Evolutionary conservation across 2,797 vertebrate genomes (phyloP), one percentile per base, ranked within the genome.

Genomic region (Esox masquinongy): DNA sequence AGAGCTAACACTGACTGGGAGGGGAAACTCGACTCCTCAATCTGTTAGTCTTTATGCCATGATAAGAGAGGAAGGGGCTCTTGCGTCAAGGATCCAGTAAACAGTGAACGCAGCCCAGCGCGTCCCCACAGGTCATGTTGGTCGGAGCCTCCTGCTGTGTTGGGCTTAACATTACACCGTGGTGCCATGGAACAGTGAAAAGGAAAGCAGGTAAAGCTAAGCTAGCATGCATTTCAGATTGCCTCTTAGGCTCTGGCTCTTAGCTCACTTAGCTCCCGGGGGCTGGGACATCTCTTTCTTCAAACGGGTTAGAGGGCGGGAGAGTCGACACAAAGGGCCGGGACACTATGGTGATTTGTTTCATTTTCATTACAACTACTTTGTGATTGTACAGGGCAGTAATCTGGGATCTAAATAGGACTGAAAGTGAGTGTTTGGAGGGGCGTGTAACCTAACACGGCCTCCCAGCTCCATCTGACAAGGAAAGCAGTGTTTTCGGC

Each of bases 21-120:
- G 93, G 92, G 92, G 95, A 96, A 98, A 98, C 92, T 93, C 91
- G 94, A 98, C 92, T 94, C 95, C 90, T 90, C 92, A 95, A 95
- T 95, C 95, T 96, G 93, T 95, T 95, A 89, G 93, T 95, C 93
- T 95, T 93, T 89, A 92, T 92, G 89, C 92, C 91, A 94, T 95
- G 39, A 43, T 43, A 43, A 43, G 39, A 9, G 39, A 43, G 39
- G 39, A 43, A 6, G 39, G 39, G 39, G 39, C 29, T 31, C 29
- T 31, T 31, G 29, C 29, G 29, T 31, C 29, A 31, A n/a, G n/a
- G n/a, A 31, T 31, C 29, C 88, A 90, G 85, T 83, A 90, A 92
- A 92, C 85, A 94, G 93, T 92, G 92, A 91, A 92, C 93, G 91
- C 89, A 31, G 29, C 29, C 29, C 29, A 3, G 29, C 29, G 29